Conservation (phyloP, 2,113 vertebrate species). For the Rattus rattus region DNA sequence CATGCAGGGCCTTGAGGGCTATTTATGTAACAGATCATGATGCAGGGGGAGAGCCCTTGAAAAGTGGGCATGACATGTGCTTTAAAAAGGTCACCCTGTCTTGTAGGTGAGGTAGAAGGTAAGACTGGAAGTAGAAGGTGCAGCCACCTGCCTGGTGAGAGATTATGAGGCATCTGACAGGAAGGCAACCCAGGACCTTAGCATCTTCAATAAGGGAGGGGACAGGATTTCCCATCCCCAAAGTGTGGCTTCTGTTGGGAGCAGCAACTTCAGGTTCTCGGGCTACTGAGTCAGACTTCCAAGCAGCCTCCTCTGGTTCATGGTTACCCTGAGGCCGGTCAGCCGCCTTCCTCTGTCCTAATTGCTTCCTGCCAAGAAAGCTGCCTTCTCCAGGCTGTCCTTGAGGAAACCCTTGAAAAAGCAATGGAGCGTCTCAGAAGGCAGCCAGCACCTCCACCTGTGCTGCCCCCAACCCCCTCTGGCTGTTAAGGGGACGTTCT, state of each 20-base stretch:
- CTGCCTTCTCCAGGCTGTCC: slow-evolving; percentile 63
- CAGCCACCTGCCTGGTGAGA: not conserved
- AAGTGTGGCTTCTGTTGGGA: not conserved
- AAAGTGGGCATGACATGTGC: not conserved
- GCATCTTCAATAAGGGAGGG: not conserved
- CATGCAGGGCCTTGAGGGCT: not conserved
- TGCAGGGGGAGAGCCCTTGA: not conserved
- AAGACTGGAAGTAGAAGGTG: not conserved
- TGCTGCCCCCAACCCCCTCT: not conserved
- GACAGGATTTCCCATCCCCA: not conserved
- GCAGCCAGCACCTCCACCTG: not conserved
- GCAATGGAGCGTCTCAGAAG: slow-evolving; percentile 57
- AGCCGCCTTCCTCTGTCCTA: slow-evolving; percentile 59
- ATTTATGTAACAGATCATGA: not conserved
- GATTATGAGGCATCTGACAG: not conserved
- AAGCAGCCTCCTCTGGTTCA: slow-evolving; percentile 61
- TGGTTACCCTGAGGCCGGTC: slow-evolving; percentile 68
- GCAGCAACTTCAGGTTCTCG: not conserved
- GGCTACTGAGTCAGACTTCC: slow-evolving; percentile 55
- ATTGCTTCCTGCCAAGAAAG: slow-evolving; percentile 74
- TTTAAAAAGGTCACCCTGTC: not conserved
- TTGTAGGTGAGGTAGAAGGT: not conserved
- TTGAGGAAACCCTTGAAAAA: slow-evolving; percentile 75
- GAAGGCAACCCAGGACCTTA: not conserved
- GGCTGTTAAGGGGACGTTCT: not conserved